phyloP scores from a whole-genome alignment of 1,140 invertebrate genomes.

The Dysdera silvatica region DNA sequence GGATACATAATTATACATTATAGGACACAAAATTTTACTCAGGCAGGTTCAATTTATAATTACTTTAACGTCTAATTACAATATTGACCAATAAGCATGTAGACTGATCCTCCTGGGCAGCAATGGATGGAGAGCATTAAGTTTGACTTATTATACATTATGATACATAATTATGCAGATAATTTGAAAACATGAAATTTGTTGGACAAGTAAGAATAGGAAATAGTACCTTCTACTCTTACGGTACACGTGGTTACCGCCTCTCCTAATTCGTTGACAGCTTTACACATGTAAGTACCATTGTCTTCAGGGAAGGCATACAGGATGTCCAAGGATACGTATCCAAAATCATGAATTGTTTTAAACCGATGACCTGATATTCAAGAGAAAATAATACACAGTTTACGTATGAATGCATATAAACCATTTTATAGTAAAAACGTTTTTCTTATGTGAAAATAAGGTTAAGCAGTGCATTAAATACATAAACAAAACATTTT shows the following conservation, averaged over 20 bases:
- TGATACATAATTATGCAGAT: too few relatives aligned
- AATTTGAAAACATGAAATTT: background rate
- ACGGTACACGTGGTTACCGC: conserved; percentile 77
- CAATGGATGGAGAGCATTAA: too few relatives aligned
- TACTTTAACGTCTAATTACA: background rate
- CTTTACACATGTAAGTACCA: conserved; percentile 60
- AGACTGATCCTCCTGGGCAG: too few relatives aligned
- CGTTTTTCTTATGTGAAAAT: background rate
- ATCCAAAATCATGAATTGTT: conserved; percentile 43
- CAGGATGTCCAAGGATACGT: conserved; percentile 51
- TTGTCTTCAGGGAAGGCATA: conserved; percentile 47
- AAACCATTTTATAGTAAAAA: too few relatives aligned
- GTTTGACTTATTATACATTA: too few relatives aligned
- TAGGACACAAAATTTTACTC: background rate
- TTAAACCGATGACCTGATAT: conserved; percentile 69
- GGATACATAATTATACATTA: background rate
- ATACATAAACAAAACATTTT: background rate
- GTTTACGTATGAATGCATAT: too few relatives aligned
- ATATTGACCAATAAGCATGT: background rate
- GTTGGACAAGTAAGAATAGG: background rate
- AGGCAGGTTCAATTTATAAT: background rate
- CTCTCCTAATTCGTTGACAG: conserved; percentile 61
- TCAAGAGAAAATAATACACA: too few relatives aligned
- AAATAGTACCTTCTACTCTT: conserved; percentile 64
- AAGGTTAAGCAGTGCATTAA: background rate